Conservation (phyloP, 1,140 invertebrate species). For the Drosophila sucinea region DNA sequence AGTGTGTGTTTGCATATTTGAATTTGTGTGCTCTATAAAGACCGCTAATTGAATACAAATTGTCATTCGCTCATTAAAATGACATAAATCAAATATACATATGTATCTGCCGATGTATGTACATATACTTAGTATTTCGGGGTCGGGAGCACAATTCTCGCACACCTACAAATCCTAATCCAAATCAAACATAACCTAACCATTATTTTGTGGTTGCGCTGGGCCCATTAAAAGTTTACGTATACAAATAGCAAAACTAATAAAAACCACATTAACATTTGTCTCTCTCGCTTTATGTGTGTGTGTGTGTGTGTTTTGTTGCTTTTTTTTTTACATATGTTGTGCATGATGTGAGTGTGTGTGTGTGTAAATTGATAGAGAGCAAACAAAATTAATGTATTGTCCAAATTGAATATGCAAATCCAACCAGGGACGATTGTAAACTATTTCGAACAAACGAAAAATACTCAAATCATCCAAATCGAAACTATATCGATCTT, state of each 20-base stretch:
- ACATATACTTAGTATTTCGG: conserved; percentile 24
- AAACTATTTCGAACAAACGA: conserved; percentile 21
- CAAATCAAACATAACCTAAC: conserved; percentile 32
- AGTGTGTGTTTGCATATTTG: conserved; percentile 12
- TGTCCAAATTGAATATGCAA: conserved; percentile 71
- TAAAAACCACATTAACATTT: conserved; percentile 53
- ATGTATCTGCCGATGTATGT: conserved; percentile 17
- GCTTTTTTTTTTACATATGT: conserved; percentile 22
- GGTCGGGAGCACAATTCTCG: not conserved
- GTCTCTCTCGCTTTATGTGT: not conserved
- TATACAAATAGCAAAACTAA: conserved; percentile 60
- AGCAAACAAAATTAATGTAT: conserved; percentile 66
- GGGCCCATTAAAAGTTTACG: conserved; percentile 43
- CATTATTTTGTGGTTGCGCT: conserved; percentile 18
- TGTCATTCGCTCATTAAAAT: conserved; percentile 55
- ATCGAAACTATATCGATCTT: not conserved
- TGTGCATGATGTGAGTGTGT: conserved; percentile 30
- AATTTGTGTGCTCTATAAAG: conserved; percentile 40
- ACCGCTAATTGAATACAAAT: conserved; percentile 61
- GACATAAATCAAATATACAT: conserved; percentile 60
- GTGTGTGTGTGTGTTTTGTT: conserved; percentile 41
- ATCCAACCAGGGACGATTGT: conserved; percentile 23
- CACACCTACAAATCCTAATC: conserved; percentile 14
- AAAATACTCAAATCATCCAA: not conserved
- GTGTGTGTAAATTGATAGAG: conserved; percentile 54